Evolutionary conservation across 2,797 vertebrate species (phyloP).

Genomic region (Peromyscus nudipes): DNA sequence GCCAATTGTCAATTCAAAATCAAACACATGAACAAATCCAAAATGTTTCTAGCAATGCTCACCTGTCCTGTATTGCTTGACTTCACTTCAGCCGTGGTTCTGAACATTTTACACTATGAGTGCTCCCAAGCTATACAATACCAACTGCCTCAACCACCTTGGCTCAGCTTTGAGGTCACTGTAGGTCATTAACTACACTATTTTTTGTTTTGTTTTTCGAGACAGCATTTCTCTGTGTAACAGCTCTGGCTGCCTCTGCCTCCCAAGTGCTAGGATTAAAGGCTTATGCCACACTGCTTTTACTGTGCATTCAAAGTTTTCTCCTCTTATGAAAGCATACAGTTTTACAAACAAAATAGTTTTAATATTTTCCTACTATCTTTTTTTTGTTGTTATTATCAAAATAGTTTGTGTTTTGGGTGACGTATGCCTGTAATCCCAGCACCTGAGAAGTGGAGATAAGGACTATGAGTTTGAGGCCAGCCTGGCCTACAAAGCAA

Average conservation of each 20-base stretch:
- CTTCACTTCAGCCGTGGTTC: neutral
- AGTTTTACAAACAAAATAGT: neutral
- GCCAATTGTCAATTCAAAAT: neutral
- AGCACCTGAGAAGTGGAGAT: neutral
- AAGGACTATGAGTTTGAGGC: too few relatives aligned
- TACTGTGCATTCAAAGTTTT: neutral
- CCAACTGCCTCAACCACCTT: neutral
- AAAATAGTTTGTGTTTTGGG: neutral
- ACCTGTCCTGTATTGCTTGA: neutral
- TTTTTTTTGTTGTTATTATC: neutral
- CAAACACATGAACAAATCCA: neutral
- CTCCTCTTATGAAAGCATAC: neutral
- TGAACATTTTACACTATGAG: neutral
- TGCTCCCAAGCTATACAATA: neutral
- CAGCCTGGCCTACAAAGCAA: neutral
- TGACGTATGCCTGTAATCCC: neutral
- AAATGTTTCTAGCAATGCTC: neutral
- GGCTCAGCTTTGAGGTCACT: neutral
- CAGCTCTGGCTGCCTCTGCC: neutral
- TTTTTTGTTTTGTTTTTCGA: neutral
- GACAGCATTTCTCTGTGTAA: too few relatives aligned
- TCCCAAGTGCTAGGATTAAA: neutral
- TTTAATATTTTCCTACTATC: neutral
- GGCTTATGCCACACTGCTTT: neutral
- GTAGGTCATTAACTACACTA: neutral